Evolutionary conservation across 2,797 vertebrate genomes (phyloP), one percentile per base, ranked within the genome.

Genomic region (Clarias pachynema): DNA sequence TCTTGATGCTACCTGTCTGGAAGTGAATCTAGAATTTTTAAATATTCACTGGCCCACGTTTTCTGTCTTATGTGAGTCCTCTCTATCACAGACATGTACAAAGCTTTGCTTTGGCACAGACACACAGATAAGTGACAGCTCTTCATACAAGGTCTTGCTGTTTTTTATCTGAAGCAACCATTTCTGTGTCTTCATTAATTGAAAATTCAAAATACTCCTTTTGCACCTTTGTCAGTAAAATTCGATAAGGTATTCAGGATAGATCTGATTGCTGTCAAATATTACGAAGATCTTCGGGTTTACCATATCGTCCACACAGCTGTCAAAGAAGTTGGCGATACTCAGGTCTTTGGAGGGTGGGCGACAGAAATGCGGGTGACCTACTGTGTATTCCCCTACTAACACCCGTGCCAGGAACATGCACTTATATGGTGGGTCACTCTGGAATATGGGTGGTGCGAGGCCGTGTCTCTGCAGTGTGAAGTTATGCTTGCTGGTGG

Each of bases 181-280:
- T 77, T 53, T 44, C 69, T 73, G 31, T 62, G 12, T 62, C 66
- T 31, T 65, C 68, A 74, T 57, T 29, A 53, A 53, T 18, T 53
- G 12, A 56, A 22, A 73, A 53, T 24, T 62, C 10, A 20, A 62
- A 16, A 44, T n/a, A 24, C 15, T 80, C 78, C 22, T 40, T n/a
- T 44, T 26, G 60, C 60, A 29, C 22, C 49, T 44, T 62, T 24
- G 44, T 97, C 94, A 97, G 87, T 94, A 96, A 88, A 99, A 99
- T 90, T 98, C 96, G 82, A 99, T 98, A 88, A 99, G 93, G 92
- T 99, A 99, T 89, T 99, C 98, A 0, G 98, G 98, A 87, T 99
- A 99, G 90, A 98, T 97, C 93, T 99, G 98, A 93, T 98, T 99
- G 93, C 96, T 96, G 93, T 99, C 98, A 79, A 99, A 99, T 89